These are phyloP conservation scores for Enhydra lutris DNA, from an alignment of 2,113 vertebrate species.

Conservation along the genomic window DNA sequence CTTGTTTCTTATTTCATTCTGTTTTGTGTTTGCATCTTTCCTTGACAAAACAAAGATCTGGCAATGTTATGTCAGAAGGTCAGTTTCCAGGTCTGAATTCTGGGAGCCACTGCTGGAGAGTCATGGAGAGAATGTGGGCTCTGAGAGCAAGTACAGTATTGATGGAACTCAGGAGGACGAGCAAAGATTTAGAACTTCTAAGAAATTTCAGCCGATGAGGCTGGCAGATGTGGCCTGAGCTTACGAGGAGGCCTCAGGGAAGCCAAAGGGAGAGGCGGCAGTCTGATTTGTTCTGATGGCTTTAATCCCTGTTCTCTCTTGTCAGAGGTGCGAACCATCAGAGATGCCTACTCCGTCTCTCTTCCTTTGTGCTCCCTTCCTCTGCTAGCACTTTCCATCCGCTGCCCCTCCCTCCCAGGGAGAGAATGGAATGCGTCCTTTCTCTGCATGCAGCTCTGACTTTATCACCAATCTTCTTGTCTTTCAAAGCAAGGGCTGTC, in stretches of 20 bases:
- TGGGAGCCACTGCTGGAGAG: no score
- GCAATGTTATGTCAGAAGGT: neutral
- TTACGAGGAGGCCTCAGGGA: neutral
- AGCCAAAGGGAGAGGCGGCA: neutral
- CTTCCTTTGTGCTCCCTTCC: neutral
- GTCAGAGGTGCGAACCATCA: neutral
- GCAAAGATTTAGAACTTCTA: neutral
- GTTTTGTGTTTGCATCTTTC: neutral
- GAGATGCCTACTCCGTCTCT: neutral
- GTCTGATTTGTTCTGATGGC: neutral
- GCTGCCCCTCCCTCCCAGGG: neutral
- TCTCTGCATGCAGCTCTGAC: neutral
- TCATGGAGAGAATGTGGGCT: neutral
- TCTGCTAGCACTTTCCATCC: neutral
- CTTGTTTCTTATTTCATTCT: neutral
- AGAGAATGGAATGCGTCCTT: slow-evolving; percentile 42
- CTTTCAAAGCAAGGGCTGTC: slow-evolving; percentile 65
- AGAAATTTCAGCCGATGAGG: neutral
- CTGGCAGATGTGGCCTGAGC: neutral
- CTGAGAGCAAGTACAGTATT: neutral
- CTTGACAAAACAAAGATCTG: neutral
- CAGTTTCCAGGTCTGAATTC: neutral
- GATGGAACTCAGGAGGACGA: neutral
- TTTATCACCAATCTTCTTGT: slow-evolving; percentile 59
- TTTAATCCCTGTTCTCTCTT: neutral